Percentiles rank a stretch among this genome's conserved stretches.
Evolutionary conservation across 2,797 vertebrate genomes (phyloP).

Genomic region (Percopsis omiscomaycus): DNA sequence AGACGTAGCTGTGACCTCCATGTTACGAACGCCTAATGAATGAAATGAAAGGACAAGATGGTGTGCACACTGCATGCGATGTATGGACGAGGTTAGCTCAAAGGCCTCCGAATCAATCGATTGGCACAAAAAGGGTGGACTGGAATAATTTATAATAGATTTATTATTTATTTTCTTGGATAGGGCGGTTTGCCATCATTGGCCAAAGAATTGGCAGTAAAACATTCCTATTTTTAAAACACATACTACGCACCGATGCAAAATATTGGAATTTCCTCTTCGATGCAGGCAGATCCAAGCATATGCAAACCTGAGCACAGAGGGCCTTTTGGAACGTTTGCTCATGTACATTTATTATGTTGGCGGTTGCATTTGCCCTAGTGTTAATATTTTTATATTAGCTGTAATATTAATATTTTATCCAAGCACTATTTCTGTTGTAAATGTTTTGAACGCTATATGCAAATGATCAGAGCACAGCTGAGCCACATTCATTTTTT

Average conservation of each 20-base stretch:
- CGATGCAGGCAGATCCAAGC: background rate
- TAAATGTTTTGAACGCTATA: slow-evolving; percentile 12
- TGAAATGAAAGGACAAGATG: slow-evolving; percentile 42
- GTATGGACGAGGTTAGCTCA: too few relatives aligned
- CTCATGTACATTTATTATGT: background rate
- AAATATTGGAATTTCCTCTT: slow-evolving; percentile 18
- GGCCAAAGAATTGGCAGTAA: slow-evolving; percentile 11
- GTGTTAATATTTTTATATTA: background rate
- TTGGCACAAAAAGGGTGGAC: too few relatives aligned
- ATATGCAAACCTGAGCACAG: background rate
- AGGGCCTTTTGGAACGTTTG: background rate
- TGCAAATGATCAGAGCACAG: slow-evolving; percentile 27
- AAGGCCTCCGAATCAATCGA: too few relatives aligned
- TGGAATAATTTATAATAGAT: background rate
- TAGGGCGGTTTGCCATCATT: background rate
- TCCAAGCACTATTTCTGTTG: background rate
- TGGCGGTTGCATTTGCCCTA: background rate
- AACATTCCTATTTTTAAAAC: slow-evolving; percentile 19
- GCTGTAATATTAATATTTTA: background rate
- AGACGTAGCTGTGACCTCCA: slow-evolving; percentile 48
- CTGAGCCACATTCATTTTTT: slow-evolving; percentile 25
- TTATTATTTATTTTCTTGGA: slow-evolving; percentile 7
- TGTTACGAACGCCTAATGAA: slow-evolving; percentile 41
- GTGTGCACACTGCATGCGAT: slow-evolving; percentile 13
- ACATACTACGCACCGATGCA: slow-evolving; percentile 29